A percentile compares a stretch with the other conserved stretches of the same genome.
These are phyloP conservation scores for Rynchops niger DNA, from an alignment of 2,113 vertebrate species.

Conservation along the genomic window DNA sequence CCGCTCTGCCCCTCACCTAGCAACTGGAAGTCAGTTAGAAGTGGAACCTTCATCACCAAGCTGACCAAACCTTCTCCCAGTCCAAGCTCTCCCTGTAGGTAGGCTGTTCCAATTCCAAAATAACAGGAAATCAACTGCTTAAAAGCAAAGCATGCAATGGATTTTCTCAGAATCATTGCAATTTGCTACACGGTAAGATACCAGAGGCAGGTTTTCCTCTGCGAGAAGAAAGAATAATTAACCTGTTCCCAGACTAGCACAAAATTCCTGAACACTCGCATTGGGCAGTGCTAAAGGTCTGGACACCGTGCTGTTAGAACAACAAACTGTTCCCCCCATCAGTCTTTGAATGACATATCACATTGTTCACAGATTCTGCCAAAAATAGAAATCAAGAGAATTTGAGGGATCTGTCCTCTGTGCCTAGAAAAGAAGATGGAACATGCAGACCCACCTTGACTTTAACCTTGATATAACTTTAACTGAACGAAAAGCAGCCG, in stretches of 20 bases:
- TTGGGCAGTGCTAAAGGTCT: neutral
- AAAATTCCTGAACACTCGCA: neutral
- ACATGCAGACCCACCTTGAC: neutral
- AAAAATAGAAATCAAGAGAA: neutral
- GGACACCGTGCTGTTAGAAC: neutral
- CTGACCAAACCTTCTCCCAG: neutral
- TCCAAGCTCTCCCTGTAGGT: neutral
- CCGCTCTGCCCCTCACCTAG: neutral
- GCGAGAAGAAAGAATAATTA: neutral
- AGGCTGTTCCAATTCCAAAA: neutral
- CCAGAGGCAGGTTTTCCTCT: neutral
- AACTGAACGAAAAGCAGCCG: neutral
- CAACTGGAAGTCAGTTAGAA: neutral
- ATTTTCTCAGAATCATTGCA: neutral
- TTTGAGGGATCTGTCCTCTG: neutral
- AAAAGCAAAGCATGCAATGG: neutral
- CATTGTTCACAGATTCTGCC: neutral
- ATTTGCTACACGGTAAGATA: neutral
- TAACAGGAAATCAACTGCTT: neutral
- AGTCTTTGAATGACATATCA: neutral
- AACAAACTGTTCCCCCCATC: neutral
- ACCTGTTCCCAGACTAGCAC: neutral
- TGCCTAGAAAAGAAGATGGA: neutral
- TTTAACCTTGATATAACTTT: neutral
- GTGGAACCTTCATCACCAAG: neutral